These are phyloP conservation scores for Eulimnadia texana DNA, from an alignment of 1,140 invertebrate genomes.

Conservation along the genomic window DNA sequence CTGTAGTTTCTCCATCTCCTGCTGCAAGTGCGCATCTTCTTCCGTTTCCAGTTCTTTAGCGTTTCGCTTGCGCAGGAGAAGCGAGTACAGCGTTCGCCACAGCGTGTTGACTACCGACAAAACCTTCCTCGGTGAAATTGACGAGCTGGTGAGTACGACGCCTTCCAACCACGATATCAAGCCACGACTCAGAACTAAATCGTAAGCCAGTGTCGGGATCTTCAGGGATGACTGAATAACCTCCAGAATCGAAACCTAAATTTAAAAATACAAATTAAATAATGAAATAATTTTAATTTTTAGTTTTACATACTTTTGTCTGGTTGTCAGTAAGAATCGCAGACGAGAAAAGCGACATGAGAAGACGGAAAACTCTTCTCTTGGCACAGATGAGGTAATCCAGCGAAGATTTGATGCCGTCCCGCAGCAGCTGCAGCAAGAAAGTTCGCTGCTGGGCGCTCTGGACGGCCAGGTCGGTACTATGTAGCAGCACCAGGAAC, in stretches of 20 bases:
- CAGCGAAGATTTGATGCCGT: conserved; percentile 41
- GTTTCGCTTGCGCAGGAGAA: conserved; percentile 2
- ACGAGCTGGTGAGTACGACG: not conserved
- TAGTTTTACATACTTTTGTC: conserved; percentile 40
- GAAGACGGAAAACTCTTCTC: conserved; percentile 40
- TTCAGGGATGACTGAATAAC: conserved; percentile 40
- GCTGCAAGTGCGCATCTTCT: not conserved
- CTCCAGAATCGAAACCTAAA: conserved; percentile 39
- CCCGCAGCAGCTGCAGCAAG: conserved; percentile 47
- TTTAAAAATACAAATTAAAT: no score
- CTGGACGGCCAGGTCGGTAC: conserved; percentile 42
- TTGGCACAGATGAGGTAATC: conserved; percentile 43
- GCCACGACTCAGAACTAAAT: conserved; percentile 43
- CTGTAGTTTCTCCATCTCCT: not conserved
- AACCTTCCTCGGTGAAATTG: not conserved
- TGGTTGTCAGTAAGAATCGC: conserved; percentile 27
- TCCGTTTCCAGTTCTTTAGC: not conserved
- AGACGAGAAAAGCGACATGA: conserved; percentile 37
- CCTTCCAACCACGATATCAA: conserved; percentile 41
- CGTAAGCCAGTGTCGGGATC: conserved; percentile 40
- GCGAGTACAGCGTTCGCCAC: conserved; percentile 11
- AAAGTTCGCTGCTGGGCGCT: conserved; percentile 32
- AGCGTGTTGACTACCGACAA: conserved; percentile 1
- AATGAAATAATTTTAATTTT: no score
- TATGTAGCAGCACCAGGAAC: conserved; percentile 54